Evolutionary conservation across 2,113 vertebrate genomes (phyloP), one percentile per base, ranked within the genome.

Genomic region (Lamprologus speciosus): DNA sequence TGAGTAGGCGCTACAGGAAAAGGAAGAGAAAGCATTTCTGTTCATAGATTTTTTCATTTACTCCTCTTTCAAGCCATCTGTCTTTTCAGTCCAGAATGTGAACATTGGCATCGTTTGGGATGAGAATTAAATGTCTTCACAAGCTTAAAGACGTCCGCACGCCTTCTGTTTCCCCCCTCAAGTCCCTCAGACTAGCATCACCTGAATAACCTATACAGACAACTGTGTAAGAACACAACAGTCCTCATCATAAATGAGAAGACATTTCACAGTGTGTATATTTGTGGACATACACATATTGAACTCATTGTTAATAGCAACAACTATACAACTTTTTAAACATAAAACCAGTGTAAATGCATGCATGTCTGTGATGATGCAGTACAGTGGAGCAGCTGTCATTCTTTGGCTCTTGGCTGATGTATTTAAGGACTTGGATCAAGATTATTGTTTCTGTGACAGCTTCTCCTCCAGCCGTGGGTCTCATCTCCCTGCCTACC

Each of bases 391-490:
- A 19, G 70, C 70, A 78, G 45, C 70, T 78, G 70, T 78, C 70
- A 50, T 78, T 50, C 70, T 78, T 50, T 78, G 70, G 1, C 42
- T 47, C 40, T 47, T 19, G 14, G 14, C 70, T 75, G 26, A 78
- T 78, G 1, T 1, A 78, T 78, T 31, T 78, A 50, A 78, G 45
- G 45, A 50, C 26, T 31, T 26, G 53, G 60, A 82, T 73, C 26
- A 55, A 55, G 55, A 88, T 92, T 35, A 13, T 45, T 28, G 40
- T 90, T 54, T 31, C 21, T 33, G 23, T 78, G 70, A 58, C 78
- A 65, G 23, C 14, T 51, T 88, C 31, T 68, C 60, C 54, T 58
- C 2, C n/a, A 37, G 60, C 70, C 12, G 14, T 1, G 7, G 40
- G 33, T 47, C n/a, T 75, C 50, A 17, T 65, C 55, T 37, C 82